Percentiles rank a stretch among this genome's conserved stretches.
These are phyloP conservation scores for Melopsittacus undulatus DNA, from an alignment of 2,797 vertebrate species.

Conservation along the genomic window DNA sequence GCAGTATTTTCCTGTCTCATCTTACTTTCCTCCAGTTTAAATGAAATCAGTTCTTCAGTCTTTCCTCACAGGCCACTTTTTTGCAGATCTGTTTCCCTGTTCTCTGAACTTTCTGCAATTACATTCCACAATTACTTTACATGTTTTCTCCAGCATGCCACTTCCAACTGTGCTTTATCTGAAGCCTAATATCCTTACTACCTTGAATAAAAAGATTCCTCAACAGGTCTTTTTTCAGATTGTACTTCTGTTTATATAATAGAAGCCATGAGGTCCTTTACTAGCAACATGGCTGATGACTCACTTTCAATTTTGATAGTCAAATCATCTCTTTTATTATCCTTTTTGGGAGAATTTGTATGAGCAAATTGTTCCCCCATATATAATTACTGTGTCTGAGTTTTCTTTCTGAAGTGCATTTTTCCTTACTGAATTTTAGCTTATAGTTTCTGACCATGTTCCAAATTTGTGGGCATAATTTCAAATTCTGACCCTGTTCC, in stretches of 20 bases:
- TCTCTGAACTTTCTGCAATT: not conserved
- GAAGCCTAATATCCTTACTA: not conserved
- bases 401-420: not conserved
- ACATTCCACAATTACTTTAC: not conserved
- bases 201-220: not conserved
- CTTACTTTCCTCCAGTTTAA: not conserved
- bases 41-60: not conserved
- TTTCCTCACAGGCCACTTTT: not conserved
- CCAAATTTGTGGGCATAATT: not conserved
- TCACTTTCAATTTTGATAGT: not conserved
- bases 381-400: not conserved
- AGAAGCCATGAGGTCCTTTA: not conserved
- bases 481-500: not conserved
- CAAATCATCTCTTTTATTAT: not conserved
- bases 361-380: not conserved
- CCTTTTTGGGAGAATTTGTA: not conserved
- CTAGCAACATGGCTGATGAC: not conserved
- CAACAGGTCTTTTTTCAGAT: accelerated
- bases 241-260: not conserved
- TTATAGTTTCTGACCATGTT: not conserved
- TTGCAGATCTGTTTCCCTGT: not conserved
- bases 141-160: not conserved
- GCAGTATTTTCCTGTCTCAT: not conserved
- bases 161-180: not conserved
- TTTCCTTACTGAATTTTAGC: not conserved